Conservation (phyloP, 2,797 vertebrate species). For the Urosaurus nigricauda region DNA sequence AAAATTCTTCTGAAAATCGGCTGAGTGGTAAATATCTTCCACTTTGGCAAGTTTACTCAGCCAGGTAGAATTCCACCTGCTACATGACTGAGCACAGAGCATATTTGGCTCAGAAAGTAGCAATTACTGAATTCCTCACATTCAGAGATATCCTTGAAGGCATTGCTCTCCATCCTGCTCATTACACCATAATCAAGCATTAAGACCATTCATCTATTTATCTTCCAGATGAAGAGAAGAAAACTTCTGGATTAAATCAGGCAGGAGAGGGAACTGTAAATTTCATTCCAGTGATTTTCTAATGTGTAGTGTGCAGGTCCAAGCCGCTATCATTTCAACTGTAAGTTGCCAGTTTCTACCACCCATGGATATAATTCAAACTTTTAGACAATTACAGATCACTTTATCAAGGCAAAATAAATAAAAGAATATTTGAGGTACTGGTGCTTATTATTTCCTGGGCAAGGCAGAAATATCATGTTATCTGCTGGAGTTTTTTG, state of each 20-base stretch:
- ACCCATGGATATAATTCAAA: conserved; percentile 32
- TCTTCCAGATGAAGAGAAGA: conserved; percentile 14
- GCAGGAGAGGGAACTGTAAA: background rate
- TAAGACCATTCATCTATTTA: conserved; percentile 33
- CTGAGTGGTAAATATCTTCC: conserved; percentile 30
- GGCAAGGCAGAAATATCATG: background rate
- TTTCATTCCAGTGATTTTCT: background rate
- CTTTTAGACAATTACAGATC: conserved; percentile 43
- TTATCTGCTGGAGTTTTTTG: conserved; percentile 3
- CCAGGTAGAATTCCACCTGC: conserved; percentile 27
- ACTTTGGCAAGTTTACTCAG: background rate
- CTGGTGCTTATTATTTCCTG: too few relatives aligned
- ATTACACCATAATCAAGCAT: background rate
- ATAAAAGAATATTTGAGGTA: conserved; percentile 55
- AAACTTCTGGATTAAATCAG: conserved; percentile 31
- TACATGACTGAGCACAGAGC: conserved; percentile 24
- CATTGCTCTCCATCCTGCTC: background rate
- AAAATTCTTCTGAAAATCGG: conserved; percentile 27
- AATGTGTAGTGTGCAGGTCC: background rate
- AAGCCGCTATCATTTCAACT: conserved; percentile 31
- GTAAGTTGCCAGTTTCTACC: conserved; percentile 28
- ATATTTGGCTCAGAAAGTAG: conserved; percentile 36
- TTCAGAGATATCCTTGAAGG: conserved; percentile 45
- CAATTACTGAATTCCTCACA: conserved; percentile 20
- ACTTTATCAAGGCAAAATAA: conserved; percentile 63